Evolutionary conservation across 2,113 vertebrate genomes (phyloP).

Genomic region (Sprattus sprattus): DNA sequence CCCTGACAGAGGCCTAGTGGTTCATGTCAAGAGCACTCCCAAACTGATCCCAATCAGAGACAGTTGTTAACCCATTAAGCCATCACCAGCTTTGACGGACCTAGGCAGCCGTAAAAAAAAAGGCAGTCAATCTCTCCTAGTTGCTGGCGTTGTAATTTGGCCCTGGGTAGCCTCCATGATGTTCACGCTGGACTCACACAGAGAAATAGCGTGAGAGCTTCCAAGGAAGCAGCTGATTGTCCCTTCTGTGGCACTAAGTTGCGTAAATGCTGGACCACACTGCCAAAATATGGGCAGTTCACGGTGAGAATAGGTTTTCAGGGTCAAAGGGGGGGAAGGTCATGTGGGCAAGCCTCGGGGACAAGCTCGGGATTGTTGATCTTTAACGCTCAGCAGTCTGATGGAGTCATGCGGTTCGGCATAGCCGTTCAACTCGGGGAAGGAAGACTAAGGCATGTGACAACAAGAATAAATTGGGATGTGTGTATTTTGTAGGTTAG

Average conservation of each 20-base stretch:
- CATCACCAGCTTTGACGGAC: slow-evolving; percentile 27
- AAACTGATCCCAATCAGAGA: slow-evolving; percentile 47
- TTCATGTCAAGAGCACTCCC: slow-evolving; percentile 25
- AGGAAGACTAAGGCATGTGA: background rate
- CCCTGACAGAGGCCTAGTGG: background rate
- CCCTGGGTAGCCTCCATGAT: background rate
- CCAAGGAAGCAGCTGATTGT: slow-evolving; percentile 47
- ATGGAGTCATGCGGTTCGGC: background rate
- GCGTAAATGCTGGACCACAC: background rate
- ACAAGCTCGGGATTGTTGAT: background rate
- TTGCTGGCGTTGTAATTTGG: background rate
- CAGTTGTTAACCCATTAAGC: slow-evolving; percentile 51
- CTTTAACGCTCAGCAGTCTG: background rate
- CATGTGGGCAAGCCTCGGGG: background rate
- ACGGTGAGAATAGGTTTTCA: background rate
- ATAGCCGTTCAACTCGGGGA: background rate
- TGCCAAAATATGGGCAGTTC: slow-evolving; percentile 5
- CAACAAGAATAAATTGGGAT: background rate
- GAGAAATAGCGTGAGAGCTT: slow-evolving; percentile 27
- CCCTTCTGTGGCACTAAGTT: background rate
- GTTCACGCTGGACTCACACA: background rate
- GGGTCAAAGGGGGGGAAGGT: background rate
- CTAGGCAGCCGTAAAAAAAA: slow-evolving; percentile 42
- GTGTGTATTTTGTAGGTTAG: background rate
- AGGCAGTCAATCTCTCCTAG: slow-evolving; percentile 18